A percentile compares a stretch with the other conserved stretches of the same genome.
phyloP scores from a whole-genome alignment of 2,797 vertebrate species.

The Denticeps clupeoides region DNA sequence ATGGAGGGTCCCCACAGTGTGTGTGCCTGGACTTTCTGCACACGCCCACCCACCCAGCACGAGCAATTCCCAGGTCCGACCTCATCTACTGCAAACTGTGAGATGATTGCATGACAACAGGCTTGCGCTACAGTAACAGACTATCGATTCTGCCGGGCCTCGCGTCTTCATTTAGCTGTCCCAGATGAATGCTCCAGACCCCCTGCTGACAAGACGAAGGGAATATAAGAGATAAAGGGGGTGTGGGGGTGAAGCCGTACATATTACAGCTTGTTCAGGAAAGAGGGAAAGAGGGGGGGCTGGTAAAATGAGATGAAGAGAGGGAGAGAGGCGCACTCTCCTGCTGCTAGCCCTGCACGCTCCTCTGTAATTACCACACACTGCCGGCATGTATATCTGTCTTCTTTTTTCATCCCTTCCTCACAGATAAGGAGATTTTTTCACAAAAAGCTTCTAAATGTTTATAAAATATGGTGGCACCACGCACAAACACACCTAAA shows the following conservation, averaged over 20 bases:
- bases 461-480: too few relatives aligned
- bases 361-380: neutral
- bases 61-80: too few relatives aligned
- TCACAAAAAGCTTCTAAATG: too few relatives aligned
- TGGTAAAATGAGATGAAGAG: neutral
- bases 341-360: neutral
- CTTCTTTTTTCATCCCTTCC: too few relatives aligned
- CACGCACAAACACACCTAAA: too few relatives aligned
- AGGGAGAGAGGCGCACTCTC: neutral
- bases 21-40: too few relatives aligned
- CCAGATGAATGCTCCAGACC: constrained; percentile 22
- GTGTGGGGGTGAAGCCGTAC: neutral
- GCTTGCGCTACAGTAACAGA: constrained; percentile 32
- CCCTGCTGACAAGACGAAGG: constrained; percentile 13
- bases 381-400: neutral
- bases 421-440: too few relatives aligned
- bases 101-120: constrained; percentile 43
- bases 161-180: constrained; percentile 31
- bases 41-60: too few relatives aligned
- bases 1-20: too few relatives aligned
- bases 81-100: constrained; percentile 24
- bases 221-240: constrained; percentile 5
- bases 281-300: neutral
- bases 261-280: neutral
- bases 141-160: constrained; percentile 40